Evolutionary conservation across 1,140 invertebrate genomes (phyloP).

Genomic region (Heterodera carotae): DNA sequence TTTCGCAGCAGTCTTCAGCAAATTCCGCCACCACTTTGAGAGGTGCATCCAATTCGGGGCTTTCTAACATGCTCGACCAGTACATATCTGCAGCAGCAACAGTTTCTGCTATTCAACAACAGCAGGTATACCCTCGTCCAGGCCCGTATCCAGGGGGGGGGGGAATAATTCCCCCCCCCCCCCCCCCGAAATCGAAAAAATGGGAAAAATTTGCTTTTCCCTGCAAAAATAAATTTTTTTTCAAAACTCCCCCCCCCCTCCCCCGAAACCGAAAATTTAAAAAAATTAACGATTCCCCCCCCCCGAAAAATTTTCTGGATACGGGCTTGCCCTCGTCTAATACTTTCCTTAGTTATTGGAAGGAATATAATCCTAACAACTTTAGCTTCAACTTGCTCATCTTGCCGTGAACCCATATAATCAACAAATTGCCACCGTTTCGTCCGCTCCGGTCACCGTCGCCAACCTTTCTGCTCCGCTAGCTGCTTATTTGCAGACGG

Average conservation of each 20-base stretch:
- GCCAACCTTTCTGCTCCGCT: not conserved
- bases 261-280: too few species aligned
- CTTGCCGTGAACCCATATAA: not conserved
- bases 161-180: too few species aligned
- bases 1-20: slow-evolving; percentile 2
- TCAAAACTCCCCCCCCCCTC: too few species aligned
- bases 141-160: not conserved
- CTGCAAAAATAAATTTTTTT: too few species aligned
- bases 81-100: slow-evolving; percentile 22
- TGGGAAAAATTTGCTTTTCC: too few species aligned
- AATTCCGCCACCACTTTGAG: slow-evolving; percentile 6
- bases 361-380: too few species aligned
- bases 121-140: too few species aligned
- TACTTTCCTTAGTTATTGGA: too few species aligned
- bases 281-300: too few species aligned
- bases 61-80: slow-evolving; percentile 20
- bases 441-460: slow-evolving; percentile 1
- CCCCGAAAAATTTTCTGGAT: too few species aligned
- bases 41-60: not conserved
- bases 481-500: slow-evolving; percentile 2
- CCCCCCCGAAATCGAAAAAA: too few species aligned
- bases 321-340: too few species aligned
- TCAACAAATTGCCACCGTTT: slow-evolving; percentile 19
- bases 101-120: slow-evolving; percentile 23
- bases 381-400: not conserved